A percentile compares a stretch with the other conserved stretches of the same genome.
phyloP scores from a whole-genome alignment of 2,888 invertebrate genomes.

The Ischnus inquisitorius region DNA sequence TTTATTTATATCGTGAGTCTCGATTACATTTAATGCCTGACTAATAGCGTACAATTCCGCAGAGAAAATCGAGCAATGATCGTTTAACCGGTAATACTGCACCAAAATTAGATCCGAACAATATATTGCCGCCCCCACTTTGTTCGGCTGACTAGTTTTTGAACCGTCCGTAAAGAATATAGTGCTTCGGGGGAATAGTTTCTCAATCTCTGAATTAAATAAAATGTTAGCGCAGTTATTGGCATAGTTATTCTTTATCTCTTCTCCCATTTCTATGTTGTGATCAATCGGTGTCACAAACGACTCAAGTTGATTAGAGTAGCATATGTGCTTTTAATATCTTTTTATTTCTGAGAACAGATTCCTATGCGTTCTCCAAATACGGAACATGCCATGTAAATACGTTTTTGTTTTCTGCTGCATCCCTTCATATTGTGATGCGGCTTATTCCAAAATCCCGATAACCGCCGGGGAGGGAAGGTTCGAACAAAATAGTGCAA shows the following conservation, averaged over 20 bases:
- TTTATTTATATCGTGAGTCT: neutral
- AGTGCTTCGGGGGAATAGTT: neutral
- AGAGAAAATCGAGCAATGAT: slow-evolving; percentile 22
- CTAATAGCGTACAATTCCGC: slow-evolving; percentile 13
- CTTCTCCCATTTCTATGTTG: neutral
- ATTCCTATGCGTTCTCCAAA: neutral
- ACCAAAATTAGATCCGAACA: slow-evolving; percentile 9
- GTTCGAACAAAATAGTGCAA: no score
- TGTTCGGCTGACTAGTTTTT: slow-evolving; percentile 6
- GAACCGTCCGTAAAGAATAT: slow-evolving; percentile 31
- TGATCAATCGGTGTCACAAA: neutral
- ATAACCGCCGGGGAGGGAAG: no score
- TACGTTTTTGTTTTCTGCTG: neutral
- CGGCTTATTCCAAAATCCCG: no score
- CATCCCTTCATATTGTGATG: no score
- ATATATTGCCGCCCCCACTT: slow-evolving; percentile 29
- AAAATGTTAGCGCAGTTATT: neutral
- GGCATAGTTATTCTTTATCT: neutral
- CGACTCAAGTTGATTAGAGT: neutral
- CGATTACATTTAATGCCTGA: neutral
- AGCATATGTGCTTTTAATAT: neutral
- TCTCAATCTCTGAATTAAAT: neutral
- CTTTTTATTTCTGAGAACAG: neutral
- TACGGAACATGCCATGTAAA: neutral
- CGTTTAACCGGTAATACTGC: neutral